Conservation (phyloP, 2,797 vertebrate species). For the Tenualosa thibaudeaui region DNA sequence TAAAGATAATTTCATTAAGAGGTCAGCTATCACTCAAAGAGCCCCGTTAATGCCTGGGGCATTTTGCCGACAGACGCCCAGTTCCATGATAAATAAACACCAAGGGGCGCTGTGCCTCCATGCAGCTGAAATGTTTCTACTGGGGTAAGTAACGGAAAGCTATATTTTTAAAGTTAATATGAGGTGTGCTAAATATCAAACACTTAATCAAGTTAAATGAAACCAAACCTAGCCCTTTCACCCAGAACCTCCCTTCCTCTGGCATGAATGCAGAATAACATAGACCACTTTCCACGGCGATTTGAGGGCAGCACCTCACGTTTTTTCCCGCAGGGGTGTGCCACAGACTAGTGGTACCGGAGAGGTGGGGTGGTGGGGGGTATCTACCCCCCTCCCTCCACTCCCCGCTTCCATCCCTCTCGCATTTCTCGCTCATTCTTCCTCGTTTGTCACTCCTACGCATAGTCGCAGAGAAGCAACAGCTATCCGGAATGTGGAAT, state of each 20-base stretch:
- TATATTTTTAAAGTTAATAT: slow-evolving; percentile 20
- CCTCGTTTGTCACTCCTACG: slow-evolving; percentile 67
- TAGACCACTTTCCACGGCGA: background rate
- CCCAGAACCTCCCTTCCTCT: background rate
- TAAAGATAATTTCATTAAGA: slow-evolving; percentile 14
- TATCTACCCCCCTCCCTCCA: slow-evolving; percentile 11
- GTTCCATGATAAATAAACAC: slow-evolving; percentile 38
- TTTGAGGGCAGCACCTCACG: slow-evolving; percentile 18
- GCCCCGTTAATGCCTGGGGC: background rate
- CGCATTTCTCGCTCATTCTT: slow-evolving; percentile 54
- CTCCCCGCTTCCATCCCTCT: slow-evolving; percentile 40
- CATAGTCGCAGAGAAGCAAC: slow-evolving; percentile 71
- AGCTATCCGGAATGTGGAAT: slow-evolving; percentile 53
- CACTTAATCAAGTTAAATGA: slow-evolving; percentile 19
- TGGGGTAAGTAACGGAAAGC: slow-evolving; percentile 1
- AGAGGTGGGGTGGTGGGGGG: background rate
- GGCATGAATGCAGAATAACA: slow-evolving; percentile 21
- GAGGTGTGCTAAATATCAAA: slow-evolving; percentile 21
- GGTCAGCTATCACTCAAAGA: slow-evolving; percentile 12
- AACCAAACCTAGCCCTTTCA: slow-evolving; percentile 4
- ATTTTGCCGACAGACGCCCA: background rate
- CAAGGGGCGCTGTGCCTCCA: slow-evolving; percentile 50
- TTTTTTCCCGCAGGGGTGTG: slow-evolving; percentile 44
- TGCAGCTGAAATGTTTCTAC: slow-evolving; percentile 28
- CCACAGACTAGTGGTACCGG: slow-evolving; percentile 29